These are phyloP conservation scores for Coluber constrictor DNA, from an alignment of 2,797 vertebrate genomes.

Conservation along the genomic window DNA sequence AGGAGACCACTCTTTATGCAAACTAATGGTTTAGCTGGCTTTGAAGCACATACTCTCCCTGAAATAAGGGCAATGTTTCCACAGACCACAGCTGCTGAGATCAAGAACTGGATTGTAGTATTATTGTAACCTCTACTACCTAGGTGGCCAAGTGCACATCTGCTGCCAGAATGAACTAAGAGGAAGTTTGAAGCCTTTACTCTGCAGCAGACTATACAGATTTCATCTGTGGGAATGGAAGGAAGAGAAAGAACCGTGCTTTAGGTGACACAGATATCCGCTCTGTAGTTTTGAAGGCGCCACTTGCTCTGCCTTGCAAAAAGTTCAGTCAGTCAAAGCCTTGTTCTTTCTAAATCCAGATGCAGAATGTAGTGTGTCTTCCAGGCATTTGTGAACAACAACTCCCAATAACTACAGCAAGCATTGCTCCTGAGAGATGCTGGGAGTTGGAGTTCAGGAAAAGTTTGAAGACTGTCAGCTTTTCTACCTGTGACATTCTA, in stretches of 20 bases:
- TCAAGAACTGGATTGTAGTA: neutral
- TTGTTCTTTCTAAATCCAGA: neutral
- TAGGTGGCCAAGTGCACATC: neutral
- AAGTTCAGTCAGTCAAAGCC: neutral
- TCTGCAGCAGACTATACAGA: neutral
- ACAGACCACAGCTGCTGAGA: neutral
- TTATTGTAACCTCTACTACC: neutral
- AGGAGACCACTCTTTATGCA: fast-evolving
- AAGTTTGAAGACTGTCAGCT: neutral
- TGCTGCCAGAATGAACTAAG: neutral
- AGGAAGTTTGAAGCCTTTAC: neutral
- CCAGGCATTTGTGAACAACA: neutral
- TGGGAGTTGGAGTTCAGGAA: neutral
- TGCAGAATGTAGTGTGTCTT: neutral
- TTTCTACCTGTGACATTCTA: neutral
- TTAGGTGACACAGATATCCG: neutral
- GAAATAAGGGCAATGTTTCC: fast-evolving
- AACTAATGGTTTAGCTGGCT: neutral
- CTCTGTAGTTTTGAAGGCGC: neutral
- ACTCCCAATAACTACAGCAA: neutral
- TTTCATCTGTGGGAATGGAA: neutral
- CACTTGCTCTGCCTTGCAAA: neutral
- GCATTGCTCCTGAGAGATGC: neutral
- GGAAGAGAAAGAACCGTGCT: no score
- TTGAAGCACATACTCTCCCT: neutral